Percentiles rank a stretch among this genome's conserved stretches.
These are phyloP conservation scores for Sebastes jordani DNA, from an alignment of 2,797 vertebrate species.

Conservation along the genomic window DNA sequence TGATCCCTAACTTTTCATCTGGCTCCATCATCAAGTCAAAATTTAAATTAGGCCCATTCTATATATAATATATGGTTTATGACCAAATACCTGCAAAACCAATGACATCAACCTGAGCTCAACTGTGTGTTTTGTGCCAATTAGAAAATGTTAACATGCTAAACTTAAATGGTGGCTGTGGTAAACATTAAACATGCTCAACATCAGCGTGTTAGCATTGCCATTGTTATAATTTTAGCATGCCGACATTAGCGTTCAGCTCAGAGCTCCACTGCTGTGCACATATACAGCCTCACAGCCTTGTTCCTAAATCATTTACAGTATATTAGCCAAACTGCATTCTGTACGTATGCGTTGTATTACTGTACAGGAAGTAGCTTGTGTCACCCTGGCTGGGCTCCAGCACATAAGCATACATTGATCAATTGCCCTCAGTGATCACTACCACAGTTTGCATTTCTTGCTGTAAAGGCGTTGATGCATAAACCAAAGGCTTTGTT, in stretches of 20 bases:
- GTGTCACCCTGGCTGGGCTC: slow-evolving; percentile 10
- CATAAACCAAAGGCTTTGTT: slow-evolving; percentile 36
- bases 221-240: background rate
- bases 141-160: background rate
- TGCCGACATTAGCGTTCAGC: background rate
- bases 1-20: background rate
- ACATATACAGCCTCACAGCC: background rate
- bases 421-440: slow-evolving; percentile 57
- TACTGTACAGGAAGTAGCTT: background rate
- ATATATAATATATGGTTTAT: background rate
- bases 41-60: background rate
- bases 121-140: background rate
- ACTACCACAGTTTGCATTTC: slow-evolving; percentile 51
- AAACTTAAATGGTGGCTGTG: background rate
- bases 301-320: background rate
- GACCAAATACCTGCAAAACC: background rate
- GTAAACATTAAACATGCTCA: background rate
- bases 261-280: background rate
- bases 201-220: background rate
- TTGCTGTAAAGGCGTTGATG: slow-evolving; percentile 60
- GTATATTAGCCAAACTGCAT: background rate
- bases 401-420: slow-evolving; percentile 51
- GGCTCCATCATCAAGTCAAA: background rate
- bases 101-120: background rate
- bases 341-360: background rate